Evolutionary conservation across 1,140 invertebrate genomes (phyloP).

Genomic region (Ridgeia piscesae): DNA sequence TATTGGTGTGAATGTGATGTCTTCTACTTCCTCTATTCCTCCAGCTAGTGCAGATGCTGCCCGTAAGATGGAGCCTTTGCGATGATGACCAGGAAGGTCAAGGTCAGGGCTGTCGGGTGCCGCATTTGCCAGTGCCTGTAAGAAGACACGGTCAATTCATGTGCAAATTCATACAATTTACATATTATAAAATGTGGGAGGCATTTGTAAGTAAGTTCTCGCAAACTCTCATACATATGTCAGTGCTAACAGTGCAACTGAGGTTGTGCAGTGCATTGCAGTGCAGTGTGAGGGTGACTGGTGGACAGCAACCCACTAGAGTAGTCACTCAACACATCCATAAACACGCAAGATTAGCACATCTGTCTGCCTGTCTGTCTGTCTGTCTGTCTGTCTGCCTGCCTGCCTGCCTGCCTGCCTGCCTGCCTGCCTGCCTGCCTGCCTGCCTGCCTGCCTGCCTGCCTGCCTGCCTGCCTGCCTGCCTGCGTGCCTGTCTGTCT

Average conservation of each 20-base stretch:
- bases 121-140: not conserved
- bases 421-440: too few relatives aligned
- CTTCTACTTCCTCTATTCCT: constrained; percentile 50
- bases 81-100: constrained; percentile 30
- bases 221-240: not conserved
- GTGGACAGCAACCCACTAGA: not conserved
- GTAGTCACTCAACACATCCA: too few relatives aligned
- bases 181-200: not conserved
- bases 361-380: too few relatives aligned
- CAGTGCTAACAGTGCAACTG: not conserved
- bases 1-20: constrained; percentile 51
- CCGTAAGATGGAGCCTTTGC: constrained; percentile 51
- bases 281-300: not conserved
- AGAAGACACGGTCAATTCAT: not conserved
- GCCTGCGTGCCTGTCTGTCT: too few relatives aligned
- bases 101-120: constrained; percentile 6
- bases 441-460: too few relatives aligned
- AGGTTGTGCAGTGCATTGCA: not conserved
- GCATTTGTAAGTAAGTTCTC: not conserved
- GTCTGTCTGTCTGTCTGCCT: too few relatives aligned
- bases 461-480: too few relatives aligned
- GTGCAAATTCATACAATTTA: not conserved
- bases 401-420: too few relatives aligned
- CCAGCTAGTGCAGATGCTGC: constrained; percentile 53
- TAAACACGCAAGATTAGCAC: too few relatives aligned